Evolutionary conservation across 2,888 invertebrate genomes (phyloP).

Genomic region (Diarsia rubi): DNA sequence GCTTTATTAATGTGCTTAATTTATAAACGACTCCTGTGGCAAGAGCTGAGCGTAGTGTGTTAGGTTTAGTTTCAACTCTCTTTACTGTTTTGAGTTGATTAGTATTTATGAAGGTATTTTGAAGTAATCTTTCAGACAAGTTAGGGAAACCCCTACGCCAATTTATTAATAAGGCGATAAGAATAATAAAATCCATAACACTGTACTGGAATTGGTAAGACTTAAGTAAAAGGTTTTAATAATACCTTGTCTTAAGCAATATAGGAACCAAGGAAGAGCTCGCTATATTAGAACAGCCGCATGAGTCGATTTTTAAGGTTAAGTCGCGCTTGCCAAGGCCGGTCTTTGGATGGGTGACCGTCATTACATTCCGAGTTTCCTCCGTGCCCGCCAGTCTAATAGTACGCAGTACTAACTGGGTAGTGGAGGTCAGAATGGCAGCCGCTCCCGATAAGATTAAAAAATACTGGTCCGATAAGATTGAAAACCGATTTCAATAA

Average conservation of each 20-base stretch:
- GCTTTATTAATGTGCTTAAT: conserved; percentile 64
- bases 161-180: background rate
- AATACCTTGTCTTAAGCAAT: background rate
- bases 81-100: conserved; percentile 5
- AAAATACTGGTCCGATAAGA: too few species aligned
- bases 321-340: too few species aligned
- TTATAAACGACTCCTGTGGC: conserved; percentile 45
- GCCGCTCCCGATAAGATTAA: too few species aligned
- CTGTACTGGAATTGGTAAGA: background rate
- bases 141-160: background rate
- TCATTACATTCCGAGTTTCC: too few species aligned
- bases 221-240: background rate
- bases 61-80: background rate
- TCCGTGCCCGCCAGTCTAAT: too few species aligned
- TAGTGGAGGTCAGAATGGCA: too few species aligned
- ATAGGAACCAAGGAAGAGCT: background rate
- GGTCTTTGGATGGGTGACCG: too few species aligned
- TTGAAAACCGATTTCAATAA: too few species aligned
- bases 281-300: too few species aligned
- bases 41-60: background rate
- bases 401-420: too few species aligned
- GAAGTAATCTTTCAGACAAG: background rate
- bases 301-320: too few species aligned
- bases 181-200: background rate
- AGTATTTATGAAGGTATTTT: conserved; percentile 23